phyloP scores from a whole-genome alignment of 2,113 vertebrate genomes.

The Lampris megalopsis region DNA sequence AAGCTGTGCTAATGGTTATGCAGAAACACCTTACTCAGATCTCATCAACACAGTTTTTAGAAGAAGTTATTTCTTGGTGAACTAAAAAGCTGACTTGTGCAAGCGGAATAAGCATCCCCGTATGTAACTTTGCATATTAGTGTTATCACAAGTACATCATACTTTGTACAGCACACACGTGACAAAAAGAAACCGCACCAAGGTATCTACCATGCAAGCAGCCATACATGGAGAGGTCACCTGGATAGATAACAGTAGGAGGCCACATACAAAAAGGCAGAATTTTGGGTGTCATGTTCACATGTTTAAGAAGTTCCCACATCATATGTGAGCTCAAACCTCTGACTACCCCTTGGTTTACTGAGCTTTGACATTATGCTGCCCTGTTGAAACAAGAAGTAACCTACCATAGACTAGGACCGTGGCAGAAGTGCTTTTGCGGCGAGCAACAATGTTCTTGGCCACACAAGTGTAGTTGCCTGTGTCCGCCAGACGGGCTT shows the following conservation, averaged over 20 bases:
- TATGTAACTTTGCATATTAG: conserved; percentile 15
- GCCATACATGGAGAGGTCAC: conserved; percentile 37
- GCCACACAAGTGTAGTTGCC: conserved; percentile 99
- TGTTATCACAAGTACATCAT: conserved; percentile 4
- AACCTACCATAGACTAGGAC: conserved; percentile 92
- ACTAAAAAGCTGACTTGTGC: conserved; percentile 23
- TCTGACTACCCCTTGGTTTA: background rate
- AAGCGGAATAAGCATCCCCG: background rate
- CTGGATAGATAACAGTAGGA: conserved; percentile 15
- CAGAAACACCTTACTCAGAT: conserved; percentile 25
- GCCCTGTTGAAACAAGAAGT: conserved; percentile 54
- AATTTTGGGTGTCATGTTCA: background rate
- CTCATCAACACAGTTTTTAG: conserved; percentile 32
- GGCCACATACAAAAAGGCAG: conserved; percentile 38
- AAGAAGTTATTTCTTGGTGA: conserved; percentile 14
- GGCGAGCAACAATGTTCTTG: conserved; percentile 97
- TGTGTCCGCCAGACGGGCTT: conserved; percentile 93
- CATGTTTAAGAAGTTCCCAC: too few relatives aligned
- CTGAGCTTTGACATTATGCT: conserved; percentile 4
- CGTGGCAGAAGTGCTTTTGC: conserved; percentile 90
- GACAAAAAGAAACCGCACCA: background rate
- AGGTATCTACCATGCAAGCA: conserved; percentile 15
- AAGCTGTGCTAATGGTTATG: conserved; percentile 59
- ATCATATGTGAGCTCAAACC: conserved; percentile 2
- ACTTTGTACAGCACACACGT: background rate